Percentiles rank a stretch among this genome's conserved stretches.
Conservation (phyloP, 2,797 vertebrate species). For the Cetoscarus ocellatus region DNA sequence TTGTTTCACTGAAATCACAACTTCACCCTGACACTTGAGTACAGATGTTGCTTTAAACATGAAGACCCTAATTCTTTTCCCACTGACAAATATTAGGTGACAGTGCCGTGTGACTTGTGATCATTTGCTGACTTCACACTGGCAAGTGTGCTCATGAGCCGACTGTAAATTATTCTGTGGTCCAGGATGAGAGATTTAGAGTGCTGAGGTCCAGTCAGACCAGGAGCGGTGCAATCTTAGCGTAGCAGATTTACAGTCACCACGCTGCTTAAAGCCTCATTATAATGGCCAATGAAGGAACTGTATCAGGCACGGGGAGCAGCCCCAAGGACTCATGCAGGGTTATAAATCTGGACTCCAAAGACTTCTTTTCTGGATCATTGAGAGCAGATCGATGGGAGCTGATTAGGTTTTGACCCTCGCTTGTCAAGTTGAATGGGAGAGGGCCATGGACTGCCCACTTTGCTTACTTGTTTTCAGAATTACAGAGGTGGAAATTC, state of each 20-base stretch:
- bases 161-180: constrained; percentile 55
- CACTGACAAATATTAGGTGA: constrained; percentile 27
- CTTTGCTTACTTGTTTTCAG: constrained; percentile 20
- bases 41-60: constrained; percentile 26
- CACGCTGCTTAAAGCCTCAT: constrained; percentile 72
- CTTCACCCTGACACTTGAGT: neutral
- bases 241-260: constrained; percentile 71
- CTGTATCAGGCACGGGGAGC: constrained; percentile 54
- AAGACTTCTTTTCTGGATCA: constrained; percentile 57
- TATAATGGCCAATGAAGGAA: constrained; percentile 64
- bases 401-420: constrained; percentile 58
- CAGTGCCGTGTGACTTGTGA: constrained; percentile 12
- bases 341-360: constrained; percentile 58
- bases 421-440: constrained; percentile 11
- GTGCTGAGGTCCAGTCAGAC: constrained; percentile 55
- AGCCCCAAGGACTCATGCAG: constrained; percentile 38
- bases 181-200: constrained; percentile 67
- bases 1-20: too few species aligned
- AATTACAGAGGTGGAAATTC: neutral
- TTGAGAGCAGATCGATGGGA: constrained; percentile 61
- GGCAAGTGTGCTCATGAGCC: constrained; percentile 26
- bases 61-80: constrained; percentile 19
- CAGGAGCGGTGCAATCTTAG: constrained; percentile 59
- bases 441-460: neutral
- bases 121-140: constrained; percentile 51